Evolutionary conservation across 2,888 invertebrate species (phyloP).

Genomic region (Catocala sponsa): DNA sequence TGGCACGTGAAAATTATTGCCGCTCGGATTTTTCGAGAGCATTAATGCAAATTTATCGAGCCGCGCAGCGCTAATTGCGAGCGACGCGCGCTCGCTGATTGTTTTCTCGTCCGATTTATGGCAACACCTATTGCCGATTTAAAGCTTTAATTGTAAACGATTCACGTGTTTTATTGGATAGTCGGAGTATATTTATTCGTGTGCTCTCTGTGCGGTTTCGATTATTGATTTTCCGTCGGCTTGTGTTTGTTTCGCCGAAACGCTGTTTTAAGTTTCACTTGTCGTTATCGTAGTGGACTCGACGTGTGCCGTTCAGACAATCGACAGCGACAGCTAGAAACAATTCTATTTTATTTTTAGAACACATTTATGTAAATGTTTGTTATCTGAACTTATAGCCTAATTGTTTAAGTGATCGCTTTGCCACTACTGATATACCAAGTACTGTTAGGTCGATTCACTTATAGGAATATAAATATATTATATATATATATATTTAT

Average conservation of each 20-base stretch:
- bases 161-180: constrained; percentile 88
- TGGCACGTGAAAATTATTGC: constrained; percentile 85
- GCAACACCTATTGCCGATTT: constrained; percentile 89
- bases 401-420: too few species aligned
- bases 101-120: constrained; percentile 87
- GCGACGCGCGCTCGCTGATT: constrained; percentile 86
- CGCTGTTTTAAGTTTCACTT: constrained; percentile 66
- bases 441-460: too few species aligned
- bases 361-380: too few species aligned
- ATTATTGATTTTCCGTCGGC: constrained; percentile 81
- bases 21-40: constrained; percentile 86
- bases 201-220: constrained; percentile 79
- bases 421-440: too few species aligned
- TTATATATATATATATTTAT: too few species aligned
- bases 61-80: constrained; percentile 86
- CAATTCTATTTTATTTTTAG: too few species aligned
- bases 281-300: constrained; percentile 27
- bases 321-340: neutral
- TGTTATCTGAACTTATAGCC: too few species aligned
- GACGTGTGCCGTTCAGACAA: neutral
- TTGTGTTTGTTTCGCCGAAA: constrained; percentile 57
- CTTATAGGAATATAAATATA: too few species aligned
- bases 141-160: constrained; percentile 88
- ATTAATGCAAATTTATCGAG: constrained; percentile 88
- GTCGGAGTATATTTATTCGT: constrained; percentile 84